Base-by-base conservation (phyloP, 2,113 vertebrate species). In the Megaptera novaeangliae region DNA sequence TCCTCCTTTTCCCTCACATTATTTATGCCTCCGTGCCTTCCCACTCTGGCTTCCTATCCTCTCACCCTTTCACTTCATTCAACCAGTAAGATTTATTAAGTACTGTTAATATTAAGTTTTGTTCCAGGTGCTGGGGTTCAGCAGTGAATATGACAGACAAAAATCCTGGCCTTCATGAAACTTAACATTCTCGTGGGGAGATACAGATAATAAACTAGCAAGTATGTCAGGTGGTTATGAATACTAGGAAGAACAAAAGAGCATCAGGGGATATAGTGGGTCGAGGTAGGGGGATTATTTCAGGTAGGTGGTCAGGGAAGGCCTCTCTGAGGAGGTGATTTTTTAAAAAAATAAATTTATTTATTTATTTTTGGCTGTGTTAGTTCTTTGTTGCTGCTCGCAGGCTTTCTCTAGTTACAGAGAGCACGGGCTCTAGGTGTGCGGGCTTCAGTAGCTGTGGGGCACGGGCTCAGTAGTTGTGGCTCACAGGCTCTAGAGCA, bases 51-150 rank as follows among this genome's bases (percentile, higher is more conserved):
- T 82, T 83, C 69, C 94, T 34, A 52, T 29, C 6, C 25, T 92
- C 80, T 52, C 1, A 8, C 49, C 29, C 17, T 57, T 81, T 91
- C 23, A 23, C 71, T 86, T 69, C 46, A 72, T 34, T 57, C 46
- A 44, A 55, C 59, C 74, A 77, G 17, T 93, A 29, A 27, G 41
- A n/a, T 31, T 18, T 92, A 64, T 25, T 87, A 87, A 80, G 31
- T 69, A 63, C 25, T 46, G 23, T 71, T 94, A 36, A 31, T 31
- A 34, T 21, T 83, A 88, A 80, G 31, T 59, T 57, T 27, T 41
- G 23, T 69, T 91, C 57, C 52, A 85, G 59, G 49, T 41, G 93
- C 88, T 74, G 74, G 52, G 46, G 39, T 68, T 90, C 57, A 66
- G 87, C 55, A 29, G 61, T 49, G 87, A 94, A 87, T 12, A 41